Conservation (phyloP, 1,140 invertebrate species). For the Drosophila orosa region DNA sequence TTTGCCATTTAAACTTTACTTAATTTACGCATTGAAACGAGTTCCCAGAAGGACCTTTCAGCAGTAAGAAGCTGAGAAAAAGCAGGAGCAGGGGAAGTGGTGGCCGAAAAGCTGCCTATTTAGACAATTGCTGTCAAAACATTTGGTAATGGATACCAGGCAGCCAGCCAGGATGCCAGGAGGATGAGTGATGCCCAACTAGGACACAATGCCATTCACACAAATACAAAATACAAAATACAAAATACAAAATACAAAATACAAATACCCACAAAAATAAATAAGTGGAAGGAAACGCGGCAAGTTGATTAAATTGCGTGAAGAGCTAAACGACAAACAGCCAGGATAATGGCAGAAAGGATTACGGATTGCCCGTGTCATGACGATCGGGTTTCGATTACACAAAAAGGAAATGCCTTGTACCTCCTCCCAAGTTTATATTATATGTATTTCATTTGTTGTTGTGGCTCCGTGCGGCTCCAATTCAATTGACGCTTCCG, state of each 20-base stretch:
- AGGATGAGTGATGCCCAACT: constrained; percentile 10
- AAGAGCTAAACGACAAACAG: constrained; percentile 58
- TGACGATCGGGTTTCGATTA: constrained; percentile 72
- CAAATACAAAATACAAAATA: no score
- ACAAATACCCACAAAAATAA: neutral
- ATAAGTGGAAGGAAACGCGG: constrained; percentile 54
- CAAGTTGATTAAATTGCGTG: constrained; percentile 80
- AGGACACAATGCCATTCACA: constrained; percentile 19
- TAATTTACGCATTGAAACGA: no score
- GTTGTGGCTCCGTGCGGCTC: neutral
- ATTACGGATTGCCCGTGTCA: constrained; percentile 75
- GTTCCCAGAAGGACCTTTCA: constrained; percentile 9
- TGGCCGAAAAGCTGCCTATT: constrained; percentile 50
- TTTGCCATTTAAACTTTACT: neutral
- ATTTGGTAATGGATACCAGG: constrained; percentile 79
- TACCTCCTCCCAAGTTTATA: neutral
- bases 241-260: no score
- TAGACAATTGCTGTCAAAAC: constrained; percentile 83
- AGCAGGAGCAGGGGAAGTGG: neutral
- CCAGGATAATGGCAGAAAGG: constrained; percentile 60
- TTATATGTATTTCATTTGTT: constrained; percentile 5
- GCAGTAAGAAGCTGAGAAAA: neutral
- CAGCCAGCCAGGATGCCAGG: neutral
- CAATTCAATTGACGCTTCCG: constrained; percentile 65
- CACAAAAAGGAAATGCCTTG: constrained; percentile 60